phyloP scores from a whole-genome alignment of 2,113 vertebrate genomes.

The Anarrhichthys ocellatus region DNA sequence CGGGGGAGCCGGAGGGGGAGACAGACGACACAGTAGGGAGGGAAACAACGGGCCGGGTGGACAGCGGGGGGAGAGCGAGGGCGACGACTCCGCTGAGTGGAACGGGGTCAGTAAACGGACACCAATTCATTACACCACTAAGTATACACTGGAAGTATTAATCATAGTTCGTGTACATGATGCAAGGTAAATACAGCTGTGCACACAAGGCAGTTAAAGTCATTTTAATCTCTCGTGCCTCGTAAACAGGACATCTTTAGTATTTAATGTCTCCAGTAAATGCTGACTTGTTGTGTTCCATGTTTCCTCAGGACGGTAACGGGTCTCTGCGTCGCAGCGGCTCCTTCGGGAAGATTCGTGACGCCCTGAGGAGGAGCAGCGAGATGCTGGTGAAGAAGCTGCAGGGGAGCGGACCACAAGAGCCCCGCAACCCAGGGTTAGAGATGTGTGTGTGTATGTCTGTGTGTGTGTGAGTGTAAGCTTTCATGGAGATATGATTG shows the following conservation, averaged over 20 bases:
- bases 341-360: constrained; percentile 90
- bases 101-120: constrained; percentile 83
- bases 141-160: neutral
- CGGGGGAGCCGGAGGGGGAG: constrained; percentile 71
- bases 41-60: constrained; percentile 58
- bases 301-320: constrained; percentile 83
- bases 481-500: too few relatives aligned
- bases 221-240: neutral
- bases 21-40: constrained; percentile 82
- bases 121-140: neutral
- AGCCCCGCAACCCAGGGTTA: constrained; percentile 89
- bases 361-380: constrained; percentile 90
- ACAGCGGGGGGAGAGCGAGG: constrained; percentile 74
- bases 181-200: neutral
- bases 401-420: constrained; percentile 88
- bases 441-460: constrained; percentile 1
- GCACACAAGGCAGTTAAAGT: neutral
- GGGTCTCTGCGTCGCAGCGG: constrained; percentile 88
- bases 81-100: constrained; percentile 88
- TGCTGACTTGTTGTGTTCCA: neutral
- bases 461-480: neutral
- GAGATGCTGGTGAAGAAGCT: constrained; percentile 94
- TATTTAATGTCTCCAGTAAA: neutral
- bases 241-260: neutral
- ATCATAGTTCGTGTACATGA: neutral